Conservation (phyloP, 2,113 vertebrate genomes). For the Elephas maximus region DNA sequence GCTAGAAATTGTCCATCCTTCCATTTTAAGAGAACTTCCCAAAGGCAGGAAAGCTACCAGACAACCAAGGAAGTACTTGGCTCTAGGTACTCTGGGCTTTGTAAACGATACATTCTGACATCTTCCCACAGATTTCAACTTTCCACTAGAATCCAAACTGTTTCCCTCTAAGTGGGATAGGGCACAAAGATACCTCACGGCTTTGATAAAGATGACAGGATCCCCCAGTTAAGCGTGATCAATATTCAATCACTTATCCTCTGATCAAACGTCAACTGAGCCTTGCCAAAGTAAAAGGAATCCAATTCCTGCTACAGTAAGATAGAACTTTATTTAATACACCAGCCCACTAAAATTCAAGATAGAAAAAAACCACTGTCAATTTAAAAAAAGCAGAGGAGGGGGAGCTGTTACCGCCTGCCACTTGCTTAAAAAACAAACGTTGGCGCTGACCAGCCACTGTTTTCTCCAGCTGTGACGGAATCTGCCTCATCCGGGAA, state of each 20-base stretch:
- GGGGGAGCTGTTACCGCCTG: too few species aligned
- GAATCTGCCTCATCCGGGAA: not conserved
- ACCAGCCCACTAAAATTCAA: not conserved
- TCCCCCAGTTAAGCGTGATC: not conserved
- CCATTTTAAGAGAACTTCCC: not conserved
- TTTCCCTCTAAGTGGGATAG: not conserved
- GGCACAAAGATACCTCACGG: not conserved
- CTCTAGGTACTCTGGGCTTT: not conserved
- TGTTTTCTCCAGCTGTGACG: not conserved
- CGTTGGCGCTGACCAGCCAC: not conserved
- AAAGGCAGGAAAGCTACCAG: not conserved
- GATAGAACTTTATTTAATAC: not conserved
- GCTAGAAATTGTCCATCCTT: not conserved
- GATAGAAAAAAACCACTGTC: not conserved
- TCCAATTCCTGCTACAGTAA: conserved; percentile 35
- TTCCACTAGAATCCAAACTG: not conserved
- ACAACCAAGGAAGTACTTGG: not conserved
- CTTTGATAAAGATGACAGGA: not conserved
- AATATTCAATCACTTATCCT: not conserved
- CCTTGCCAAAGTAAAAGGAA: not conserved
- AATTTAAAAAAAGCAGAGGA: not conserved
- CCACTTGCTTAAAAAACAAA: not conserved
- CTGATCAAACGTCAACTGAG: conserved; percentile 4
- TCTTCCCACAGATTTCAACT: not conserved
- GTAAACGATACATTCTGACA: not conserved